Percentiles rank a stretch among this genome's conserved stretches.
Evolutionary conservation across 2,113 vertebrate genomes (phyloP).

Genomic region (Talpa occidentalis): DNA sequence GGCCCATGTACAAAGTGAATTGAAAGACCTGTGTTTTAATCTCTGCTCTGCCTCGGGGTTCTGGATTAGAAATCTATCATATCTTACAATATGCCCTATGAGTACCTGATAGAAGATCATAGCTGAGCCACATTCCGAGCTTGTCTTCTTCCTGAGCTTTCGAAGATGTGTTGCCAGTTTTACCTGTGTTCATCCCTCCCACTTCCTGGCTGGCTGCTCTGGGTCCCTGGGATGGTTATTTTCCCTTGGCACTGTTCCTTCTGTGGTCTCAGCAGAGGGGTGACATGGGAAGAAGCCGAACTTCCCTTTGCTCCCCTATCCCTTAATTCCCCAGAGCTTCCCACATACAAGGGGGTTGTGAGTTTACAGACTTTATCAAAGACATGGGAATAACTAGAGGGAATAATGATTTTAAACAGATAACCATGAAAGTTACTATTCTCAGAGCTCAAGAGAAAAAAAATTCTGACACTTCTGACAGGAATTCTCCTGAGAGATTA

Average conservation of each 20-base stretch:
- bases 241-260: neutral
- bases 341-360: neutral
- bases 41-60: neutral
- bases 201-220: neutral
- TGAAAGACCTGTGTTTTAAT: neutral
- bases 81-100: neutral
- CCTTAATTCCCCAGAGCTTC: neutral
- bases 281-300: neutral
- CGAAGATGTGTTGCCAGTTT: neutral
- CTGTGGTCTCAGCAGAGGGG: neutral
- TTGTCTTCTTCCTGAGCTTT: neutral
- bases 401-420: neutral
- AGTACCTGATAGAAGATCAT: neutral
- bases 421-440: neutral
- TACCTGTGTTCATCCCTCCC: neutral
- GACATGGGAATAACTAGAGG: neutral
- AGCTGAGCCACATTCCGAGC: neutral
- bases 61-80: neutral
- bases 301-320: neutral
- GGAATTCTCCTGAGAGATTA: neutral
- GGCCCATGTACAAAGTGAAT: neutral
- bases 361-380: neutral
- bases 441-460: constrained; percentile 1
- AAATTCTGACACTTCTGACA: neutral
- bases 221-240: neutral